These are phyloP conservation scores for Perithous albicinctus DNA, from an alignment of 2,888 invertebrate species.

Conservation along the genomic window DNA sequence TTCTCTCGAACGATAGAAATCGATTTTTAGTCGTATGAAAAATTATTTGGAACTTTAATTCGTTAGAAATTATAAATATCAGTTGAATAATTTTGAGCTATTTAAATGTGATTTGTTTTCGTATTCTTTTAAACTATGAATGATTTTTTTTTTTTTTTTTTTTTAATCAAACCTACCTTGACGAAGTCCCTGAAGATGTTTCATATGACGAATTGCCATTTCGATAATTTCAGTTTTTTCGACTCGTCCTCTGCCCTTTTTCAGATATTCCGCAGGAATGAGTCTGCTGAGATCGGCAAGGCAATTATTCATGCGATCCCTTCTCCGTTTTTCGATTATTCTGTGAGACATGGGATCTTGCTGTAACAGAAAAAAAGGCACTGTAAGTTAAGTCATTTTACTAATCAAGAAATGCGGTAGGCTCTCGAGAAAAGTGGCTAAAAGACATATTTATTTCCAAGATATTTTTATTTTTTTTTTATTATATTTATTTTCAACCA, in stretches of 20 bases:
- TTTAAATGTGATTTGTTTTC: no score
- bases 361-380: constrained; percentile 83
- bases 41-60: no score
- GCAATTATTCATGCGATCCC: constrained; percentile 99
- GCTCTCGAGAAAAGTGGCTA: no score
- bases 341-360: constrained; percentile 99
- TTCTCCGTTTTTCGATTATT: constrained; percentile 97
- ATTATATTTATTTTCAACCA: no score
- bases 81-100: no score
- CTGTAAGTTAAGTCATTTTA: not conserved
- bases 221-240: constrained; percentile 99
- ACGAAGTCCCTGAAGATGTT: constrained; percentile 91
- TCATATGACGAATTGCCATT: constrained; percentile 98
- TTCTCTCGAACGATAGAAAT: not conserved
- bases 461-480: no score
- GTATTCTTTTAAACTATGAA: no score
- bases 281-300: constrained; percentile 96
- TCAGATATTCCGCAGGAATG: constrained; percentile 96
- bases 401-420: no score
- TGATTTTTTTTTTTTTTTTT: not conserved
- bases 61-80: no score
- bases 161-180: constrained; percentile 75
- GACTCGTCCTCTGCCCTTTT: constrained; percentile 97
- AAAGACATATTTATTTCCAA: no score
- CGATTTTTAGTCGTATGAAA: not conserved